phyloP scores from a whole-genome alignment of 2,113 vertebrate species.

The Channa maculata region DNA sequence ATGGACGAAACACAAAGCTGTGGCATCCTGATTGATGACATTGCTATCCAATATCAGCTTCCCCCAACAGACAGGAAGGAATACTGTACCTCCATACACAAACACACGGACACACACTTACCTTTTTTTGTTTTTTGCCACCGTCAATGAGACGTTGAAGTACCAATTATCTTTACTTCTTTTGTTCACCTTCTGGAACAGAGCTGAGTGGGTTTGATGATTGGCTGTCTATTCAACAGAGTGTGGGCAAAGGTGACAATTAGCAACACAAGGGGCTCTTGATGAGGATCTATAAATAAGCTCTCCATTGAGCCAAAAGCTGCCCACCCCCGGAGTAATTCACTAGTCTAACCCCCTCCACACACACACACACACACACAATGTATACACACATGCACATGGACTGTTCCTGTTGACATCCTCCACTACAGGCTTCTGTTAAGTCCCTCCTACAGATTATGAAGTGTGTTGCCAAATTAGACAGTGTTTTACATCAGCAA shows the following conservation, averaged over 20 bases:
- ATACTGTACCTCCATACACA: background rate
- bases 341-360: background rate
- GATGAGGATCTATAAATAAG: conserved; percentile 72
- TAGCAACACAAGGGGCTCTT: conserved; percentile 64
- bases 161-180: conserved; percentile 45
- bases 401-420: conserved; percentile 49
- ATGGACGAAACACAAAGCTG: conserved; percentile 30
- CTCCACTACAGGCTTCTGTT: conserved; percentile 53
- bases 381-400: conserved; percentile 30
- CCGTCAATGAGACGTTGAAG: conserved; percentile 26
- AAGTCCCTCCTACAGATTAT: conserved; percentile 67
- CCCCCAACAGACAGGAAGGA: conserved; percentile 9
- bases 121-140: background rate
- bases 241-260: conserved; percentile 66
- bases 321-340: conserved; percentile 35
- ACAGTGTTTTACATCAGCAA: conserved; percentile 64
- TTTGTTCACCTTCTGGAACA: conserved; percentile 46
- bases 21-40: conserved; percentile 59
- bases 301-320: conserved; percentile 53
- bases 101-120: background rate
- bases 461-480: conserved; percentile 68
- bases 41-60: conserved; percentile 20
- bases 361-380: conserved; percentile 28
- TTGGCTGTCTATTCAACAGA: conserved; percentile 58
- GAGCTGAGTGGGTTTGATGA: conserved; percentile 62